These are phyloP conservation scores for Noctilio leporinus DNA, from an alignment of 2,113 vertebrate genomes.

Conservation along the genomic window DNA sequence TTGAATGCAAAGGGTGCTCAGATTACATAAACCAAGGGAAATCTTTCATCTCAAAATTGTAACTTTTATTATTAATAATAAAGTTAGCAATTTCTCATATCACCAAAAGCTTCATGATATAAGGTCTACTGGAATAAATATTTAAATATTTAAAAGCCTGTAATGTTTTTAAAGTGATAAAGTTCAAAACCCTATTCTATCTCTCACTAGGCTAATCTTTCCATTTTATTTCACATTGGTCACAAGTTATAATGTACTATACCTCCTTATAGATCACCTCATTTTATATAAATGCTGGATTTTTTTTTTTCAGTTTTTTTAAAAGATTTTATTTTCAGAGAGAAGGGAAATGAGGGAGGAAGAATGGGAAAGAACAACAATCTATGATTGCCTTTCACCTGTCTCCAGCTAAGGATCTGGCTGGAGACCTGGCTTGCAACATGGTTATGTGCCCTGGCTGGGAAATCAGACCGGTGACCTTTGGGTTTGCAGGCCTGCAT, in stretches of 20 bases:
- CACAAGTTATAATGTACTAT: neutral
- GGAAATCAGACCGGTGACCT: too few species aligned
- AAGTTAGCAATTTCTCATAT: slow-evolving; percentile 43
- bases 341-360: too few species aligned
- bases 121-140: neutral
- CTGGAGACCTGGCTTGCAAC: too few species aligned
- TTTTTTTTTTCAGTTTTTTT: neutral
- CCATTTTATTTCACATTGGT: neutral
- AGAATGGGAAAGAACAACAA: too few species aligned
- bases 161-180: neutral
- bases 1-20: slow-evolving; percentile 44
- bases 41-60: neutral
- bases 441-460: too few species aligned
- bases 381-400: too few species aligned
- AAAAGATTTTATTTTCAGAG: too few species aligned
- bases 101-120: neutral
- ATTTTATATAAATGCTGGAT: neutral
- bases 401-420: too few species aligned
- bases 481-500: too few species aligned
- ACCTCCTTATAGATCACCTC: neutral
- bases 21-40: neutral
- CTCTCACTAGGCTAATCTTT: neutral
- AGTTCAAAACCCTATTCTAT: neutral
- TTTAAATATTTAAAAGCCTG: neutral
- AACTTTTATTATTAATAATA: slow-evolving; percentile 57